Conservation (phyloP, 92 coral and sea anemone species). For the Porites divaricata region DNA sequence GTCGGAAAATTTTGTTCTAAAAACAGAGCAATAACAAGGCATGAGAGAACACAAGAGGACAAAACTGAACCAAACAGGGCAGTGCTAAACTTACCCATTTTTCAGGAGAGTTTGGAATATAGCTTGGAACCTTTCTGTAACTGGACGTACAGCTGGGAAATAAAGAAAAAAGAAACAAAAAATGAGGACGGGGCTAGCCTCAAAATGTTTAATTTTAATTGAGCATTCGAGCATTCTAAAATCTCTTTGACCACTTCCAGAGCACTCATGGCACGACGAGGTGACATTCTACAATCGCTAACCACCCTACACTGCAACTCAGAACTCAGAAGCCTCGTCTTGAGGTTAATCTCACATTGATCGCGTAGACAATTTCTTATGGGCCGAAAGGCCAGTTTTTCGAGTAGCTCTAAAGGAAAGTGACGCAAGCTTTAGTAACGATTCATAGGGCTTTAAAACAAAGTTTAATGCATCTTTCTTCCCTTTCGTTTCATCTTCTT, state of each 20-base stretch:
- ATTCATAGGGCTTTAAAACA: not conserved
- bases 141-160: conserved; percentile 38
- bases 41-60: not conserved
- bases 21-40: conserved; percentile 1
- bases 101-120: conserved; percentile 57
- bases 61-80: not conserved
- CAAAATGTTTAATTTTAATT: not conserved
- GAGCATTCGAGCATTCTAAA: not conserved
- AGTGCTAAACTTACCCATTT: conserved; percentile 49
- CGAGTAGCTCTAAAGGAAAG: too few species aligned
- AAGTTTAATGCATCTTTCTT: conserved; percentile 19
- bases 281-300: too few species aligned
- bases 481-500: conserved; percentile 43
- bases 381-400: too few species aligned
- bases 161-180: too few species aligned
- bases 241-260: too few species aligned
- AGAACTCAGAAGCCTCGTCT: too few species aligned
- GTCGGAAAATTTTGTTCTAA: conserved; percentile 76
- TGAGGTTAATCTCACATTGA: too few species aligned
- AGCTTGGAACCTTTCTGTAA: conserved; percentile 65
- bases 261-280: too few species aligned
- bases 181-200: not conserved
- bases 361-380: too few species aligned
- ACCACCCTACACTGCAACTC: too few species aligned
- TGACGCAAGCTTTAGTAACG: not conserved